A percentile compares a stretch with the other conserved stretches of the same genome.
These are phyloP conservation scores for Kryphioiulus occultus DNA, from an alignment of 2,888 invertebrate species.

Conservation along the genomic window DNA sequence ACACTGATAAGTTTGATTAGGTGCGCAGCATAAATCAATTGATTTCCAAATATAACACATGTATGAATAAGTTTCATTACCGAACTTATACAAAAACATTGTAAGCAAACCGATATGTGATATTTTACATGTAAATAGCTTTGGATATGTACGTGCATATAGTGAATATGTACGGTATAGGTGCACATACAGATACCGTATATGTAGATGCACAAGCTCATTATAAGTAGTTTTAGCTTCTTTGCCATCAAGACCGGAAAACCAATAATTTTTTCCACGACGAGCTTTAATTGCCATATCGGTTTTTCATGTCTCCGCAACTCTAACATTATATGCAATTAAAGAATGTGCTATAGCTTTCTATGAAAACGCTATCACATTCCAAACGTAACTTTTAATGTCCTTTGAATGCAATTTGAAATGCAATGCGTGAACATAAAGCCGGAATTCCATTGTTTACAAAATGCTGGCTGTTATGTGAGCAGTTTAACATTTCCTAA, in stretches of 20 bases:
- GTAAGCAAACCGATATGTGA: too few species aligned
- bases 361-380: neutral
- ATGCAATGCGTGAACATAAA: neutral
- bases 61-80: too few species aligned
- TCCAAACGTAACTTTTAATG: conserved; percentile 11
- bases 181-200: too few species aligned
- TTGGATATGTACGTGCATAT: too few species aligned
- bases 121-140: too few species aligned
- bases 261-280: neutral
- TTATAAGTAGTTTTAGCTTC: neutral
- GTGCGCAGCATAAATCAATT: too few species aligned
- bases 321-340: neutral
- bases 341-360: neutral
- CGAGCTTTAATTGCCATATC: neutral
- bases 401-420: neutral
- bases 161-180: too few species aligned
- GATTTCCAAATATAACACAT: too few species aligned
- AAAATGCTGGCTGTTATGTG: neutral
- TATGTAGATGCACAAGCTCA: too few species aligned
- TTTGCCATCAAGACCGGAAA: neutral
- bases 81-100: too few species aligned
- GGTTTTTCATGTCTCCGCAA: neutral
- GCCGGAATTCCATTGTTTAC: neutral
- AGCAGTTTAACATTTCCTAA: too few species aligned
- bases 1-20: too few species aligned